Conservation (phyloP, 2,113 vertebrate species). For the Dermatemys mawii region DNA sequence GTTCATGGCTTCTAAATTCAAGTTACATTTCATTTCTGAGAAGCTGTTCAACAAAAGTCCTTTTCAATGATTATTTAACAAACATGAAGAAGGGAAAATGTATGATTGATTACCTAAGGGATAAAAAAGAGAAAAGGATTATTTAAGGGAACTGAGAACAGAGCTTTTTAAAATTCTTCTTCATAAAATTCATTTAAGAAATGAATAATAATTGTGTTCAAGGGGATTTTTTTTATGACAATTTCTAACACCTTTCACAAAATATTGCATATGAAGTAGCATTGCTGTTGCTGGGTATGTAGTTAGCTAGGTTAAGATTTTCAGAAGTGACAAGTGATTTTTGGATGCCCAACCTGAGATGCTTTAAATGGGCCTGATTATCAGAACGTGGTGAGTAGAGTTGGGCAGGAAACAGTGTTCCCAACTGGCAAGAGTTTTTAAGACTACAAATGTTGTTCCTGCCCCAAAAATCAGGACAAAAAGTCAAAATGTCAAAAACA, state of each 20-base stretch:
- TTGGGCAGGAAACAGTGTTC: too few relatives aligned
- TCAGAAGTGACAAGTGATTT: background rate
- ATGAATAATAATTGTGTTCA: background rate
- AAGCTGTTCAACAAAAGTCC: background rate
- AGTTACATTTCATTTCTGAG: background rate
- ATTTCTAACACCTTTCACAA: background rate
- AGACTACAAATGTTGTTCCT: background rate
- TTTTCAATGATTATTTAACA: slow-evolving; percentile 8
- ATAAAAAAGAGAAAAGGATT: background rate
- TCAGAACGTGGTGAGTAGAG: background rate
- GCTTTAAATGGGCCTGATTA: background rate
- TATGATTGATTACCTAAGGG: background rate
- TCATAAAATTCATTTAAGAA: background rate
- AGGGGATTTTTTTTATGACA: background rate
- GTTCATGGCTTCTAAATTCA: background rate
- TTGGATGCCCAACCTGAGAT: background rate
- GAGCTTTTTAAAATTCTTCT: background rate
- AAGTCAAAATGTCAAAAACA: background rate
- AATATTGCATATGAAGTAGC: background rate
- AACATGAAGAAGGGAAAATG: background rate
- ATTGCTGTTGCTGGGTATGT: background rate
- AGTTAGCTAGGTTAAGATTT: background rate
- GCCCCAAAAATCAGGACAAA: background rate
- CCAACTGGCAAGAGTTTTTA: too few relatives aligned
- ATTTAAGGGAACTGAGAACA: background rate